phyloP scores from a whole-genome alignment of 2,888 invertebrate genomes.

The Ceriagrion tenellum region DNA sequence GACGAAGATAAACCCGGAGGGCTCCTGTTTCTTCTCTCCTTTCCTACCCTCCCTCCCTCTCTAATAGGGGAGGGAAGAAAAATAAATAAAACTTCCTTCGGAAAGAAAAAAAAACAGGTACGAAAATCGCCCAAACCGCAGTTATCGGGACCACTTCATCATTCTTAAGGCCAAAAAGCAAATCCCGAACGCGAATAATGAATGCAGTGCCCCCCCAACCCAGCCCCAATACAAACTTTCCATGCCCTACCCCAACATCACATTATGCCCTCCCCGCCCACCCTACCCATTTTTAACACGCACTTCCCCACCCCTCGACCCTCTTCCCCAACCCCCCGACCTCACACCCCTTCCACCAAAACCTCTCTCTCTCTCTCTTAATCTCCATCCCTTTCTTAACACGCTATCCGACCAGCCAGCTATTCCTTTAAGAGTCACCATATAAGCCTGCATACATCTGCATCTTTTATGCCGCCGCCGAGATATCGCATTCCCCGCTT shows the following conservation, averaged over 20 bases:
- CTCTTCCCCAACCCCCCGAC: background rate
- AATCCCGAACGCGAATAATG: conserved; percentile 25
- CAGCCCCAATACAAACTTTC: background rate
- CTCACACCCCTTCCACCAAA: background rate
- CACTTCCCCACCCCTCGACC: background rate
- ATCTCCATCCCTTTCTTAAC: conserved; percentile 48
- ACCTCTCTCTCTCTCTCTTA: conserved; percentile 8
- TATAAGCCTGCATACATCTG: conserved; percentile 66
- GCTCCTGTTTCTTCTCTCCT: too few relatives aligned
- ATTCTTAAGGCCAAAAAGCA: background rate
- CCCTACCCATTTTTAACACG: background rate
- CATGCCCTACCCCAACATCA: conserved; percentile 13
- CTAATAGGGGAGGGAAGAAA: background rate
- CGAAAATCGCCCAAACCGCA: conserved; percentile 12
- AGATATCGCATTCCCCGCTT: conserved; percentile 50
- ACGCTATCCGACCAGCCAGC: conserved; percentile 57
- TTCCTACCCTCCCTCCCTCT: background rate
- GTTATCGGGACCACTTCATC: conserved; percentile 11
- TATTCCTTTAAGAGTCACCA: conserved; percentile 65
- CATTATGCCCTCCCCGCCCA: background rate
- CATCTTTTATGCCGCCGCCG: conserved; percentile 47
- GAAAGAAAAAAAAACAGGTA: background rate
- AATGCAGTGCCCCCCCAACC: conserved; percentile 14
- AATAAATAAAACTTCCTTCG: background rate
- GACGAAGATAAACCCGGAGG: too few relatives aligned